Base-by-base conservation (phyloP, 2,113 vertebrate species). In the Eurystomus gularis region DNA sequence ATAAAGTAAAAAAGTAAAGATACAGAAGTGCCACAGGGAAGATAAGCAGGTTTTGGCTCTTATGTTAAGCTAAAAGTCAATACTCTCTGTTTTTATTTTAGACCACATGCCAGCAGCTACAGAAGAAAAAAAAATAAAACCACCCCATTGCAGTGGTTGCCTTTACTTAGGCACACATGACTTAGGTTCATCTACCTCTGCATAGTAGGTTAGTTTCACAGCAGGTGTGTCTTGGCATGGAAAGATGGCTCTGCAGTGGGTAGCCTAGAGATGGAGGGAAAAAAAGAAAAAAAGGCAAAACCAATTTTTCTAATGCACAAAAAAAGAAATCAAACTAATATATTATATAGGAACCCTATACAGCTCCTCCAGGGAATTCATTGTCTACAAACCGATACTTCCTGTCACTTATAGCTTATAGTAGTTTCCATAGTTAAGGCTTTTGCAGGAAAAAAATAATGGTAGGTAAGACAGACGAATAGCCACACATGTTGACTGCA, bases 191-290 rank as follows among this genome's bases (percentile, higher is more conserved):
- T 28, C 57, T 98, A 99, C 99, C 99, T 99, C 98, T n/a, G 99
- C 98, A 61, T 98, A 99, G 97, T 99, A 99, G 31, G 99, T 99
- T 96, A 99, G 97, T 86, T 99, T 99, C 97, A 99, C 98, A 44
- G 98, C 98, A 23, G 99, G 99, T 8, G 98, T 99, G 94, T 99
- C 99, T 97, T 99, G 99, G 90, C 99, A 99, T 19, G 99, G 99
- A 65, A 99, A 62, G 97, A 99, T 98, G 39, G 98, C 98, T 98
- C 99, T 98, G 98, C 99, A 99, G 96, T 99, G 99, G 90, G 96
- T 98, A 84, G 99, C 98, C 99, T 99, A 65, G 78, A 80, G 10
- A 35, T 3, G 31, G 17, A 29, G 4, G 18, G 12, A 17, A 15
- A 15, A 23, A 33, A 72, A 64, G 23, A 37, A 60, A 51, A 78